Evolutionary conservation across 2,888 invertebrate genomes (phyloP).

Genomic region (Ferdinandea cuprea): DNA sequence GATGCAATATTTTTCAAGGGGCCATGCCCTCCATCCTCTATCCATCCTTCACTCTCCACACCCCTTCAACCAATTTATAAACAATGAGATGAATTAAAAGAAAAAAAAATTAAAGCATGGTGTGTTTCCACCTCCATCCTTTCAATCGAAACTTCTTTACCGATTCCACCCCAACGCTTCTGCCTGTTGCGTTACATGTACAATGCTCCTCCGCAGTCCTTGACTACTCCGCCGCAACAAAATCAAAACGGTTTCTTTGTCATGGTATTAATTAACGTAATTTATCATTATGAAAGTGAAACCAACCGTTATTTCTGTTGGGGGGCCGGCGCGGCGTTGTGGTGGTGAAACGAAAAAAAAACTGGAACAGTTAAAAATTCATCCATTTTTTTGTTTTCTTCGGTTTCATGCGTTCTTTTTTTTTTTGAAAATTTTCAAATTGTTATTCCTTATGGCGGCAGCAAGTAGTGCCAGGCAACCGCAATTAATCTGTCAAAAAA

Average conservation of each 20-base stretch:
- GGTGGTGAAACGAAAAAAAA: not conserved
- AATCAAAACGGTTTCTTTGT: slow-evolving; percentile 72
- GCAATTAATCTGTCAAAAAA: slow-evolving; percentile 74
- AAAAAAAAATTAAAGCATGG: slow-evolving; percentile 6
- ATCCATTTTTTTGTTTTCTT: slow-evolving; percentile 3
- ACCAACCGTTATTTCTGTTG: not conserved
- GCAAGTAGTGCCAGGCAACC: slow-evolving; percentile 53
- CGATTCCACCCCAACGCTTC: slow-evolving; percentile 14
- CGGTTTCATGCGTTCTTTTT: slow-evolving; percentile 4
- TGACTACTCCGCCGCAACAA: slow-evolving; percentile 18
- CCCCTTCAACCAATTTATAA: slow-evolving; percentile 31
- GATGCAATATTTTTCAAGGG: not conserved
- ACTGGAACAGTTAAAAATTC: slow-evolving; percentile 28
- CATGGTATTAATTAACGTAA: slow-evolving; percentile 81
- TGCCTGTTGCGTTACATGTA: slow-evolving; percentile 34
- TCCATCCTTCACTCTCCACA: not conserved
- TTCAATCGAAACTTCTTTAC: not conserved
- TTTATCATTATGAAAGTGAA: slow-evolving; percentile 79
- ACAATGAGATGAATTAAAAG: slow-evolving; percentile 37
- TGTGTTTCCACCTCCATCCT: not conserved
- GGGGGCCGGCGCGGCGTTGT: no score
- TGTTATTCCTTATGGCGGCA: slow-evolving; percentile 20
- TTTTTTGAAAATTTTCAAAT: slow-evolving; percentile 50
- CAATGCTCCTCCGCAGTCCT: not conserved
- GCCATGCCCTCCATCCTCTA: not conserved